A percentile compares a stretch with the other conserved stretches of the same genome.
Evolutionary conservation across 2,113 vertebrate genomes (phyloP).

Genomic region (Perognathus longimembris): DNA sequence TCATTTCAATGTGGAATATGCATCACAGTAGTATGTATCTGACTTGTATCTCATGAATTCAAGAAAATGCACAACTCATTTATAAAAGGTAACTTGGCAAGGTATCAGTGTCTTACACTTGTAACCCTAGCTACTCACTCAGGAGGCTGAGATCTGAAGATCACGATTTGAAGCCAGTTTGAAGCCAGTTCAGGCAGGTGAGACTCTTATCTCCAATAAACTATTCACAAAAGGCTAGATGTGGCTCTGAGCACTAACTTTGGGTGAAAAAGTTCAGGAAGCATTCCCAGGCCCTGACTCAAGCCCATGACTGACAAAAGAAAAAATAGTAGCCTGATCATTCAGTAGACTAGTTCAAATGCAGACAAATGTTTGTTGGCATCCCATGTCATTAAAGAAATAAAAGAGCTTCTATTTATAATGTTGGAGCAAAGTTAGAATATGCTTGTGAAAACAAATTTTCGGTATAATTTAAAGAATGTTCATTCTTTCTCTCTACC

Average conservation of each 20-base stretch:
- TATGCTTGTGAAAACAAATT: not conserved
- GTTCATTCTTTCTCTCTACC: not conserved
- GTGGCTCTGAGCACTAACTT: not conserved
- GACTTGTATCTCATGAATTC: slow-evolving; percentile 11
- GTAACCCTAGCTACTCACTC: no score
- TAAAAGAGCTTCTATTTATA: not conserved
- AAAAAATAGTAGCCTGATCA: no score
- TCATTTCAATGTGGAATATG: not conserved
- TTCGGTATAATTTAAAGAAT: slow-evolving; percentile 6
- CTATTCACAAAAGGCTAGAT: no score
- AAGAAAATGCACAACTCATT: not conserved
- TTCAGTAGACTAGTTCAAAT: not conserved
- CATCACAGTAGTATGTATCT: not conserved
- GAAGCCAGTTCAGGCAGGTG: no score
- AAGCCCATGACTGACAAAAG: no score
- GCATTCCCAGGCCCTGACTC: no score
- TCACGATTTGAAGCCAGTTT: no score
- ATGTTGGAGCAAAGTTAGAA: not conserved
- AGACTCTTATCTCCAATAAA: no score
- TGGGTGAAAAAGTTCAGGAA: no score
- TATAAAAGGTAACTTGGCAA: no score
- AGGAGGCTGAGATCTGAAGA: no score
- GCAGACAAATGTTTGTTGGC: slow-evolving; percentile 30
- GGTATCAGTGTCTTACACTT: no score
- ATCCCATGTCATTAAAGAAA: not conserved